Evolutionary conservation across 2,797 vertebrate genomes (phyloP).

Genomic region (Gadopsis bispinosus): DNA sequence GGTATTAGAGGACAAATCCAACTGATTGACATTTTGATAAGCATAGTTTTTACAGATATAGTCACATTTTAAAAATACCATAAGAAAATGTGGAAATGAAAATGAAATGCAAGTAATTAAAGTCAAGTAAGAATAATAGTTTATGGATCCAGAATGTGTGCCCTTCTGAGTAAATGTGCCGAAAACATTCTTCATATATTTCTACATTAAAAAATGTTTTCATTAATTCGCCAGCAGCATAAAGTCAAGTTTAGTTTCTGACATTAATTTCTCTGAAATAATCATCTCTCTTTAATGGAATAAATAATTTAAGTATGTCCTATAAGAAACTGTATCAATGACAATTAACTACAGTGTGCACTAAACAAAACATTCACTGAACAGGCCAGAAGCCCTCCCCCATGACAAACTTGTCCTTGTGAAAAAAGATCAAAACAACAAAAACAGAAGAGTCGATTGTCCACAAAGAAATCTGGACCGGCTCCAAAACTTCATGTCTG

Average conservation of each 20-base stretch:
- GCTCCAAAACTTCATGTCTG: slow-evolving; percentile 34
- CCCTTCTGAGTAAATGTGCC: not conserved
- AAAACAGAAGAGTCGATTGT: slow-evolving; percentile 53
- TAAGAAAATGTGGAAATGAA: not conserved
- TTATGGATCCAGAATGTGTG: not conserved
- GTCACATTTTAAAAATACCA: slow-evolving; percentile 1
- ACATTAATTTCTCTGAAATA: slow-evolving; percentile 1
- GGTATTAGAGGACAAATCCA: not conserved
- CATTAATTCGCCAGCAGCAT: not conserved
- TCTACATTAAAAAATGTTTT: not conserved
- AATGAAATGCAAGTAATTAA: not conserved
- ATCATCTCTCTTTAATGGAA: not conserved
- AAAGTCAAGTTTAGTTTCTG: not conserved
- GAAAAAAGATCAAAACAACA: slow-evolving; percentile 34
- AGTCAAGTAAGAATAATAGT: not conserved
- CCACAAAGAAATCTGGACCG: slow-evolving; percentile 25
- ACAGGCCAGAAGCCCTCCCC: not conserved
- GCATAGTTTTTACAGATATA: not conserved
- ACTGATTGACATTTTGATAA: not conserved
- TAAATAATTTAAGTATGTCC: slow-evolving; percentile 27
- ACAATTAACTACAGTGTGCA: slow-evolving; percentile 38
- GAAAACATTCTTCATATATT: not conserved
- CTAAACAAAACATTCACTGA: slow-evolving; percentile 48
- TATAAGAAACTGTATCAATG: slow-evolving; percentile 9
- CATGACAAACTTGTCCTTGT: too few species aligned